These are phyloP conservation scores for Cryptocephalus moraei DNA, from an alignment of 2,888 invertebrate species.

Conservation along the genomic window DNA sequence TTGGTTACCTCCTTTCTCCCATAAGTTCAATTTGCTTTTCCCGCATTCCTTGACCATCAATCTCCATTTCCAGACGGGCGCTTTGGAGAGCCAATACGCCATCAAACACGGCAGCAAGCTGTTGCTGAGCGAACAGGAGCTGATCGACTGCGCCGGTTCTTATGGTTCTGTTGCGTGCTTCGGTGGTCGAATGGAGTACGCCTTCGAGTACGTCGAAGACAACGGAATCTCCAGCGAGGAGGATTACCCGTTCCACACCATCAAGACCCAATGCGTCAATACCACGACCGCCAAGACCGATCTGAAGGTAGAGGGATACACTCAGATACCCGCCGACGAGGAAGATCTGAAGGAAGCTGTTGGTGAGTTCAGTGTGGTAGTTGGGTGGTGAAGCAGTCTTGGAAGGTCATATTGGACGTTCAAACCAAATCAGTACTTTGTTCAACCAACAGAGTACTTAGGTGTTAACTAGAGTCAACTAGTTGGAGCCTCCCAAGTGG, in stretches of 20 bases:
- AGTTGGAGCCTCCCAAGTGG: no score
- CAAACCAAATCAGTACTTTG: no score
- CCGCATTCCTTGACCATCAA: not conserved
- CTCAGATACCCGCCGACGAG: conserved; percentile 36
- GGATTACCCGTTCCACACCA: conserved; percentile 68
- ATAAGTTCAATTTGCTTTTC: not conserved
- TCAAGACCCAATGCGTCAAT: not conserved
- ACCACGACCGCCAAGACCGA: no score
- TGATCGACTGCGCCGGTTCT: conserved; percentile 73
- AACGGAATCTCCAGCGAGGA: conserved; percentile 88
- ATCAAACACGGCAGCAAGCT: conserved; percentile 64
- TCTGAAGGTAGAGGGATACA: not conserved
- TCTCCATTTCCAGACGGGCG: conserved; percentile 57
- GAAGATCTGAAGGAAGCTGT: conserved; percentile 18
- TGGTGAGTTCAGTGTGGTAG: conserved; percentile 26
- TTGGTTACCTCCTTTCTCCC: no score
- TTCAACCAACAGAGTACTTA: conserved; percentile 26
- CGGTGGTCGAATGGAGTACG: conserved; percentile 76
- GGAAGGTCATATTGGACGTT: no score
- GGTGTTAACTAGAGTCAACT: no score
- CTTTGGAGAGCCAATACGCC: conserved; percentile 86
- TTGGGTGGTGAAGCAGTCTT: no score
- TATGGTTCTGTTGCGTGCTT: conserved; percentile 88
- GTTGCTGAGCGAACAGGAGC: conserved; percentile 88
- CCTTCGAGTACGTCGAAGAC: conserved; percentile 72